phyloP scores from a whole-genome alignment of 2,888 invertebrate genomes.

The Ormyrus nitidulus region DNA sequence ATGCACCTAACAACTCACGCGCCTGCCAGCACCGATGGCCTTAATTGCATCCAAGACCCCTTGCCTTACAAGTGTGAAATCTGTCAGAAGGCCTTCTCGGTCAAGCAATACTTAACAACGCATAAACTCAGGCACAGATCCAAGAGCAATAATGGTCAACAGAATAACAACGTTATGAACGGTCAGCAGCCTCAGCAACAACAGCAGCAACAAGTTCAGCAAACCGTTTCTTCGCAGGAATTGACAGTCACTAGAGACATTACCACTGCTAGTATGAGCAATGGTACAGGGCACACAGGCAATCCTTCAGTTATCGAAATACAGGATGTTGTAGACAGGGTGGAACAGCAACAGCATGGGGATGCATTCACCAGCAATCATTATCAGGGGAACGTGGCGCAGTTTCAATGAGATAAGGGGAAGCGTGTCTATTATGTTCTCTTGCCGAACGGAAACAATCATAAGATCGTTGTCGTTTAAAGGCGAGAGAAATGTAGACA shows the following conservation, averaged over 20 bases:
- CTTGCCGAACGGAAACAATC: constrained; percentile 74
- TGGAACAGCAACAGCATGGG: constrained; percentile 65
- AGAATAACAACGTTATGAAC: constrained; percentile 63
- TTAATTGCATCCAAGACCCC: constrained; percentile 66
- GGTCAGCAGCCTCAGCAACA: constrained; percentile 63
- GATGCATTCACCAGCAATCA: constrained; percentile 66
- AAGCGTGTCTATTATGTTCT: constrained; percentile 75
- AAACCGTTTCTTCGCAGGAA: constrained; percentile 43
- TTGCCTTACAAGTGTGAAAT: constrained; percentile 79
- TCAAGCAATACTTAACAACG: constrained; percentile 80
- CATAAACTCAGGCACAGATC: constrained; percentile 80
- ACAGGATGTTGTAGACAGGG: constrained; percentile 70
- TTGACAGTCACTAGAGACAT: constrained; percentile 60
- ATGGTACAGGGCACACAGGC: constrained; percentile 61
- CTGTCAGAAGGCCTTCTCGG: constrained; percentile 79
- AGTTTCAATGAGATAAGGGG: constrained; percentile 75
- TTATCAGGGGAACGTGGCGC: constrained; percentile 70
- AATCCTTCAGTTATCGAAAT: constrained; percentile 70
- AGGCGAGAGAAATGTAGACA: constrained; percentile 53
- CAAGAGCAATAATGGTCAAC: constrained; percentile 71
- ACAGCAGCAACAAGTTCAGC: constrained; percentile 66
- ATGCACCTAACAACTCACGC: constrained; percentile 79
- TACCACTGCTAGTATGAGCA: constrained; percentile 61
- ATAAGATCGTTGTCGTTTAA: constrained; percentile 73
- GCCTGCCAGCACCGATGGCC: constrained; percentile 64